Evolutionary conservation across 1,140 invertebrate genomes (phyloP).

Genomic region (Cryptotermes secundus): DNA sequence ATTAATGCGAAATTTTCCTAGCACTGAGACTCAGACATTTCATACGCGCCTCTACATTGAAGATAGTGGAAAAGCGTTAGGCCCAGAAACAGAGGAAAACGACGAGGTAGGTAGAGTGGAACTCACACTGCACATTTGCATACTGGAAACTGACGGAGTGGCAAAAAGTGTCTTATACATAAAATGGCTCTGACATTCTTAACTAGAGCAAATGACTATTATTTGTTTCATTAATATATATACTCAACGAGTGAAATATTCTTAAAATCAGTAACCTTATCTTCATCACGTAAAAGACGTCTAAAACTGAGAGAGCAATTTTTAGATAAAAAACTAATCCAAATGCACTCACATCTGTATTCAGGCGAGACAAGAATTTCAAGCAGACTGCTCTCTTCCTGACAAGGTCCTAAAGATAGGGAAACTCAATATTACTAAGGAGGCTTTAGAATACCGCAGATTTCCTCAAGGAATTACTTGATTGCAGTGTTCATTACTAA

Average conservation of each 20-base stretch:
- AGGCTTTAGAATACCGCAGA: too few species aligned
- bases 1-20: too few species aligned
- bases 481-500: too few species aligned
- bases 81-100: not conserved
- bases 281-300: not conserved
- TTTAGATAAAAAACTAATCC: not conserved
- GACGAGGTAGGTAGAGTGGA: not conserved
- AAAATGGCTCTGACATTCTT: not conserved
- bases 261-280: not conserved
- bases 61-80: not conserved
- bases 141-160: not conserved
- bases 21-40: not conserved
- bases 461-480: too few species aligned
- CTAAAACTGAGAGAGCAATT: not conserved
- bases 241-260: not conserved
- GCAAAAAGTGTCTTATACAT: not conserved
- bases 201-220: not conserved
- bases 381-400: not conserved
- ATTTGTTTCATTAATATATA: not conserved
- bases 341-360: too few species aligned
- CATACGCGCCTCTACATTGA: not conserved
- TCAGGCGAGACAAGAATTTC: not conserved
- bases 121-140: not conserved
- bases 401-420: too few species aligned
- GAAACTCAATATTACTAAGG: too few species aligned